These are phyloP conservation scores for Acanthis flammea DNA, from an alignment of 2,797 vertebrate species.

Conservation along the genomic window DNA sequence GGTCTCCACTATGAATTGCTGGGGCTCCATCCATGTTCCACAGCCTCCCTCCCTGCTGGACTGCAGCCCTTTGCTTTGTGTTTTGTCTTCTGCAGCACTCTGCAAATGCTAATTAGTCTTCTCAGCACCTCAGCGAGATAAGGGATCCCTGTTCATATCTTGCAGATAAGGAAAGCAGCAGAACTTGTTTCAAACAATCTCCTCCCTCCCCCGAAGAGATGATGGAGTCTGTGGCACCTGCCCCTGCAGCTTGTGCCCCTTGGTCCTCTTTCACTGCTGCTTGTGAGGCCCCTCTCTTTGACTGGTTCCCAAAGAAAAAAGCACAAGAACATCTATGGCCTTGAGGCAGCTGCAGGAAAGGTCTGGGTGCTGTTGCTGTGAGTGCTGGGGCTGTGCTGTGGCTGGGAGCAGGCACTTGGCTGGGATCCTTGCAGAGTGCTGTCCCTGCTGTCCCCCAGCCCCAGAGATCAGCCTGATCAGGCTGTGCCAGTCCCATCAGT, in stretches of 20 bases:
- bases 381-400: accelerated
- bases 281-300: background rate
- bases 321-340: background rate
- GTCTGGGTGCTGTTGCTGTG: background rate
- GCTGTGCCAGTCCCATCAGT: background rate
- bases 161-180: slow-evolving; percentile 36
- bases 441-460: background rate
- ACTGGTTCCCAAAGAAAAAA: background rate
- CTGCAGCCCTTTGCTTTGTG: background rate
- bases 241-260: background rate
- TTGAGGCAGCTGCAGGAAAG: background rate
- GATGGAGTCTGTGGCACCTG: background rate
- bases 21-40: accelerated
- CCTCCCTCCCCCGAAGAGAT: background rate
- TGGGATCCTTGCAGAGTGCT: background rate
- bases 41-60: background rate
- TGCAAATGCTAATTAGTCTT: slow-evolving; percentile 57
- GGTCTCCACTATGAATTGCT: background rate
- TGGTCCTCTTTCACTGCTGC: accelerated
- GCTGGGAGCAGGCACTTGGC: accelerated
- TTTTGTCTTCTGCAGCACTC: background rate
- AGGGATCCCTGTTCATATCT: slow-evolving; percentile 36
- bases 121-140: slow-evolving; percentile 29
- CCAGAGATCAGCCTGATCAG: background rate
- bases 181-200: slow-evolving; percentile 52